Evolutionary conservation across 2,888 invertebrate species (phyloP), one percentile per base, ranked within the genome.

Genomic region (Drosophila anceps): DNA sequence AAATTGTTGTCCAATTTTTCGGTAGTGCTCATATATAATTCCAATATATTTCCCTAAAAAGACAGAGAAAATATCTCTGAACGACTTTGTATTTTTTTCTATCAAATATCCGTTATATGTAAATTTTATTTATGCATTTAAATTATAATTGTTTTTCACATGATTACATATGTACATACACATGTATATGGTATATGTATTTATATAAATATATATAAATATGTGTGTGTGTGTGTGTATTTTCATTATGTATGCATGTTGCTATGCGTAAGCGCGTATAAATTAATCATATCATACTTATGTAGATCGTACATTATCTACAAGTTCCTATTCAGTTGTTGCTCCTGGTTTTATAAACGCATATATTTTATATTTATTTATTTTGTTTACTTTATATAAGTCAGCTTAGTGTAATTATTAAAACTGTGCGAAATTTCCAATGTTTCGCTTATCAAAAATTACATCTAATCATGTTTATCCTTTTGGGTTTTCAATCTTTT

Each of bases 281-380:
- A 84, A 80, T 85, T 83, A 81, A 74, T 80, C 57, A 79, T 80
- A 65, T 73, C 69, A 60, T 81, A 69, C 68, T 76, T 75, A 82
- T 76, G 79, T 73, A 86, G 88, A 88, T 83, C 76, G 70, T 85
- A 78, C 75, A 83, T 79, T 81, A 88, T 85, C 86, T 85, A 88
- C 86, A 86, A 69, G 66, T 83, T 84, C 68, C 73, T 76, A 60
- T 69, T 88, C 85, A 84, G 77, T 82, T 77, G 69, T 75, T 75
- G 66, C 58, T 82, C 67, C 58, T 82, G 73, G 73, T 62, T 79
- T 82, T 64, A 76, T 70, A 83, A 85, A 85, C 75, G 59, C 73
- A 60, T 62, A 50, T 68, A 51, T 48, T 65, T 76, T 41, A 65
- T 46, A 60, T 69, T 76, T 67, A 27, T 50, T 67, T 69, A 50